Conservation (phyloP, 2,797 vertebrate genomes). For the Neostethus bicornis region DNA sequence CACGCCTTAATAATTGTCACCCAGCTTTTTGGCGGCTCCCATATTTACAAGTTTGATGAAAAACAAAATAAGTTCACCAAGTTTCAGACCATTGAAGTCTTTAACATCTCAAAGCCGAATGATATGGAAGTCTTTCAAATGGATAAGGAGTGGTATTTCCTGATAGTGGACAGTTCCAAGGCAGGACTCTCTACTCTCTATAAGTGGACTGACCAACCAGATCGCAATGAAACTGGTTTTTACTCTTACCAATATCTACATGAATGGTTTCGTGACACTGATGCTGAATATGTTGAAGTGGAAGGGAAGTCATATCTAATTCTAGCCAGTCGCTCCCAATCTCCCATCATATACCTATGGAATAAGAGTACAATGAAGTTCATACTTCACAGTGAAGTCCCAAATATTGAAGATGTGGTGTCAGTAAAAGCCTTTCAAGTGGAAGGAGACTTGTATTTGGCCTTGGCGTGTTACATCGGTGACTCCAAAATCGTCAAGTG, state of each 20-base stretch:
- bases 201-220: conserved; percentile 85
- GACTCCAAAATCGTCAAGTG: conserved; percentile 95
- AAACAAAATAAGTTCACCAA: conserved; percentile 95
- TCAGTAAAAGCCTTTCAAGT: conserved; percentile 91
- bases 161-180: conserved; percentile 97
- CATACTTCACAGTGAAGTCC: conserved; percentile 86
- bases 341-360: conserved; percentile 93
- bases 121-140: conserved; percentile 96
- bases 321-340: conserved; percentile 91
- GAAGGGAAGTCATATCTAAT: conserved; percentile 91
- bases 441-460: conserved; percentile 85
- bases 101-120: conserved; percentile 96
- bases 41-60: conserved; percentile 93
- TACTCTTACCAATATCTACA: conserved; percentile 94
- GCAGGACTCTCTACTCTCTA: conserved; percentile 94
- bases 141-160: conserved; percentile 89
- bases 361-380: conserved; percentile 93
- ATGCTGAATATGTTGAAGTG: conserved; percentile 89
- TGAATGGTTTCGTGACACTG: conserved; percentile 96
- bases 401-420: conserved; percentile 90
- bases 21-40: conserved; percentile 95
- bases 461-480: conserved; percentile 94
- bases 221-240: conserved; percentile 89
- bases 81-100: conserved; percentile 95
- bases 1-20: conserved; percentile 94